Percentiles rank a stretch among this genome's conserved stretches.
phyloP scores from a whole-genome alignment of 2,113 vertebrate genomes.

The Dissostichus mawsoni region DNA sequence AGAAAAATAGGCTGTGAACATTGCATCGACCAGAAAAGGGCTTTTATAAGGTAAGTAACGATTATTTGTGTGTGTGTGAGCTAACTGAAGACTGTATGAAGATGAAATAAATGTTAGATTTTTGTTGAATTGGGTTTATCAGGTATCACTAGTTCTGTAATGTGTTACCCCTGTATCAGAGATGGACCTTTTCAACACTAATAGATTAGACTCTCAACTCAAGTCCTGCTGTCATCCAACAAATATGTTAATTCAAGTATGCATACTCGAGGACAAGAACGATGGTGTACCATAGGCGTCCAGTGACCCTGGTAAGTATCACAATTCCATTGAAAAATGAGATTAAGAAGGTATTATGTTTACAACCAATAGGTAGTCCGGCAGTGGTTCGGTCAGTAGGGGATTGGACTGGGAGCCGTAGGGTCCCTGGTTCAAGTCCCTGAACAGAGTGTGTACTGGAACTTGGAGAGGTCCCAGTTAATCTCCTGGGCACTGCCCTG shows the following conservation, averaged over 20 bases:
- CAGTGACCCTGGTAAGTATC: constrained; percentile 3
- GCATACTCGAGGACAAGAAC: not conserved
- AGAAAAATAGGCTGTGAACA: not conserved
- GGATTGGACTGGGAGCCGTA: too few species aligned
- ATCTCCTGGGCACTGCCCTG: too few species aligned
- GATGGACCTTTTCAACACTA: not conserved
- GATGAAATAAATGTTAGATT: not conserved
- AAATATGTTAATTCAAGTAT: not conserved
- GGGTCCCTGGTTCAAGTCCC: too few species aligned
- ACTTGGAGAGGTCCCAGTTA: too few species aligned
- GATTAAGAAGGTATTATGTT: not conserved
- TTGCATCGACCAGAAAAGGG: not conserved
- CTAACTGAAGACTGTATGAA: not conserved
- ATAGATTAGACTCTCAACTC: not conserved
- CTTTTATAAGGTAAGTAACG: not conserved
- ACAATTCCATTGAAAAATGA: not conserved
- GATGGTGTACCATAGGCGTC: not conserved
- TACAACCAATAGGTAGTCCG: not conserved
- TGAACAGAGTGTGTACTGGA: too few species aligned
- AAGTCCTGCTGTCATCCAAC: constrained; percentile 5
- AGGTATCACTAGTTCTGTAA: not conserved
- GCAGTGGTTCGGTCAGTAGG: too few species aligned
- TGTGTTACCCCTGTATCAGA: not conserved
- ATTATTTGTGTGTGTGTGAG: not conserved
- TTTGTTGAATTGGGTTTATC: not conserved